phyloP scores from a whole-genome alignment of 2,113 vertebrate species.

The Catharus minimus region DNA sequence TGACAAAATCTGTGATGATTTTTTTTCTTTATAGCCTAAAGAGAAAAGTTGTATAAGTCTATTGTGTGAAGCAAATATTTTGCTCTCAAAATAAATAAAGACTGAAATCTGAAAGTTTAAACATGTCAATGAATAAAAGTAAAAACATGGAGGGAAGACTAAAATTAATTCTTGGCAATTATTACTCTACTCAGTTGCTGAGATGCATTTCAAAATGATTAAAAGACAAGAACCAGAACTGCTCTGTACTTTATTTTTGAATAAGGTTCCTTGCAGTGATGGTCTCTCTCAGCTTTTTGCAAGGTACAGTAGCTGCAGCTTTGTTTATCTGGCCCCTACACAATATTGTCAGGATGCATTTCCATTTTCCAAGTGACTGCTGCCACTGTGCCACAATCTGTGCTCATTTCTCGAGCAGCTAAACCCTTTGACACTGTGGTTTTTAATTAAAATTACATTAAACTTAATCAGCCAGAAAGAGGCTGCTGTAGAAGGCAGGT shows the following conservation, averaged over 20 bases:
- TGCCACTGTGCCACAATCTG: conserved; percentile 97
- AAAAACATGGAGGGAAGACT: background rate
- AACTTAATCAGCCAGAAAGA: conserved; percentile 99
- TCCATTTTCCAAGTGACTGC: conserved; percentile 95
- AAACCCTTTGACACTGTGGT: conserved; percentile 99
- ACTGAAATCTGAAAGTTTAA: background rate
- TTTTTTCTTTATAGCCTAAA: background rate
- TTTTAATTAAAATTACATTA: conserved; percentile 99
- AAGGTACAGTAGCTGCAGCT: conserved; percentile 60
- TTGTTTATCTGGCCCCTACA: conserved; percentile 82
- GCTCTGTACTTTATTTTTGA: conserved; percentile 14
- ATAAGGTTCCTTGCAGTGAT: background rate
- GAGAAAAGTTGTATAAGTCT: background rate
- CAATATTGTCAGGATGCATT: conserved; percentile 92
- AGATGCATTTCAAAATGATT: background rate
- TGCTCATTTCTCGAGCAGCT: conserved; percentile 99
- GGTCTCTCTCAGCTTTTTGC: conserved; percentile 40
- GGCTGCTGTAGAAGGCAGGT: conserved; percentile 91
- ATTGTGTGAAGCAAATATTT: background rate
- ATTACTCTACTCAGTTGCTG: background rate
- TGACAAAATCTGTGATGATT: background rate
- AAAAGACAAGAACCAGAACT: background rate
- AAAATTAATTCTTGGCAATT: background rate
- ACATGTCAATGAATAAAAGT: background rate
- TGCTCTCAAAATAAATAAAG: background rate